A percentile compares a stretch with the other conserved stretches of the same genome.
Evolutionary conservation across 1,140 invertebrate species (phyloP).

Genomic region (Leucophenga varia): DNA sequence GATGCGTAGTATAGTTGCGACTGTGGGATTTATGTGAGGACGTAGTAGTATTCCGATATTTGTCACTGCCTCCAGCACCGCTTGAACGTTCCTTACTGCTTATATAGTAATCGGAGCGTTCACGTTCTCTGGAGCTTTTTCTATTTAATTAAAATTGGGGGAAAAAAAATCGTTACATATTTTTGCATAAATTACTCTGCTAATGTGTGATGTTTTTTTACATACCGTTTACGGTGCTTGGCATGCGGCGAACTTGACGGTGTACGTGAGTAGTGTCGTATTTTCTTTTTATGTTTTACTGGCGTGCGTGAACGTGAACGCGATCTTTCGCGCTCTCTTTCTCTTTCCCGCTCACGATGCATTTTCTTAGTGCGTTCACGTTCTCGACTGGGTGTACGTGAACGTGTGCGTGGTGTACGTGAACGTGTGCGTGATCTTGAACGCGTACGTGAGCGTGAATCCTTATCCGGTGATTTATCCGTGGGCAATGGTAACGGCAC

Average conservation of each 20-base stretch:
- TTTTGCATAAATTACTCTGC: not conserved
- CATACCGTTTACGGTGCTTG: slow-evolving; percentile 50
- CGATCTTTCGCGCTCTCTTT: slow-evolving; percentile 20
- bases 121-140: slow-evolving; percentile 25
- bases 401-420: slow-evolving; percentile 38
- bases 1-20: slow-evolving; percentile 19
- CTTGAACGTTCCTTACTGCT: slow-evolving; percentile 38
- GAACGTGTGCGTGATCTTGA: slow-evolving; percentile 57
- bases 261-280: slow-evolving; percentile 48
- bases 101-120: slow-evolving; percentile 44
- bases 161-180: not conserved
- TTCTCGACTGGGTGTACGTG: slow-evolving; percentile 34
- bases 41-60: slow-evolving; percentile 33
- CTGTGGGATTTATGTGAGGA: slow-evolving; percentile 35
- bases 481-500: slow-evolving; percentile 39
- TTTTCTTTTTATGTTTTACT: slow-evolving; percentile 51
- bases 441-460: slow-evolving; percentile 40
- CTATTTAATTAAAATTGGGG: slow-evolving; percentile 4
- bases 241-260: slow-evolving; percentile 48
- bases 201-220: not conserved
- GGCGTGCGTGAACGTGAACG: slow-evolving; percentile 44
- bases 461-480: slow-evolving; percentile 45
- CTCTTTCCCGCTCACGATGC: slow-evolving; percentile 22
- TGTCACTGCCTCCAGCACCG: slow-evolving; percentile 27
- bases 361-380: slow-evolving; percentile 57